A percentile compares a stretch with the other conserved stretches of the same genome.
phyloP scores from a whole-genome alignment of 2,113 vertebrate genomes.

The Mungos mungo region DNA sequence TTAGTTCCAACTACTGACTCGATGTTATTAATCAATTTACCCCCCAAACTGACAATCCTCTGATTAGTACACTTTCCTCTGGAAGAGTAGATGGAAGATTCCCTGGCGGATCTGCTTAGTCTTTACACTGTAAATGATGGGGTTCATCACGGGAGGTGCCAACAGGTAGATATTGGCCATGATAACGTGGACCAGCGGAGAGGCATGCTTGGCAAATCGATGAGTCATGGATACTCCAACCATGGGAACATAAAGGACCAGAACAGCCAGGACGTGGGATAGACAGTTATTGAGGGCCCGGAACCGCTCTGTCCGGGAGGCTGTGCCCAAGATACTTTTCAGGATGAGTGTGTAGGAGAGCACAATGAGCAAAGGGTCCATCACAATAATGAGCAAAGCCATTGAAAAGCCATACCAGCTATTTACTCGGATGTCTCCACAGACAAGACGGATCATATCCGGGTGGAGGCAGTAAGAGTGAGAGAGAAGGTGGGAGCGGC shows the following conservation, averaged over 20 bases:
- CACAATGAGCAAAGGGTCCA: constrained; percentile 74
- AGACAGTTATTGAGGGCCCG: constrained; percentile 60
- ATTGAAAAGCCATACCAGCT: constrained; percentile 46
- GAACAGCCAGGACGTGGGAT: constrained; percentile 51
- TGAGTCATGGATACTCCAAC: constrained; percentile 64
- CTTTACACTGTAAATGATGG: constrained; percentile 74
- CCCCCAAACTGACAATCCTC: neutral
- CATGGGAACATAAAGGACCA: constrained; percentile 67
- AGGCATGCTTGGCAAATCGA: constrained; percentile 58
- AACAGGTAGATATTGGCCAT: constrained; percentile 69
- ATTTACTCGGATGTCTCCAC: constrained; percentile 13
- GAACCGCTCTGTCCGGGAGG: neutral
- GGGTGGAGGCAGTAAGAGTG: constrained; percentile 75
- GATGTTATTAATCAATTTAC: neutral
- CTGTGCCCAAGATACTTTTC: constrained; percentile 14
- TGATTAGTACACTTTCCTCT: neutral
- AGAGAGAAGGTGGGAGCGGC: constrained; percentile 49
- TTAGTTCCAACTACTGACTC: neutral
- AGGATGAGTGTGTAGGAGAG: constrained; percentile 43
- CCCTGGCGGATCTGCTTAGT: constrained; percentile 62
- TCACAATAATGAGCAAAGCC: constrained; percentile 49
- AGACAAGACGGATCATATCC: constrained; percentile 57
- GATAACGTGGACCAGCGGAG: constrained; percentile 60
- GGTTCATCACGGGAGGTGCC: constrained; percentile 73
- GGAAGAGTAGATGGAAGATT: neutral